phyloP scores from a whole-genome alignment of 2,113 vertebrate species.

The Nycticryphes semicollaris region DNA sequence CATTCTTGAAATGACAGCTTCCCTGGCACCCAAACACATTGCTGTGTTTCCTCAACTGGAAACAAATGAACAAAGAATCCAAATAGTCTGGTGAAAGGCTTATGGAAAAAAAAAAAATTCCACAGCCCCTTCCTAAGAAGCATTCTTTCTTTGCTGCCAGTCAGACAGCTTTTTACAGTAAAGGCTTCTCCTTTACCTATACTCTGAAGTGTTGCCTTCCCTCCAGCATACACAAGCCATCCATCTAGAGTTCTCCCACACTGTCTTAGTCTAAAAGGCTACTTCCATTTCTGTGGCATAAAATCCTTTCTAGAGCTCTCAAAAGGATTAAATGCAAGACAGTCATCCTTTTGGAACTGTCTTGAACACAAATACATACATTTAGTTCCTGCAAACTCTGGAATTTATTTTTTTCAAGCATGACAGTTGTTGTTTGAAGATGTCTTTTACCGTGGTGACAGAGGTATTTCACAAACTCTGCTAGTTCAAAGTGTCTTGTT shows the following conservation, averaged over 20 bases:
- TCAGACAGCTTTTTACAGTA: not conserved
- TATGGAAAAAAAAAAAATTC: conserved; percentile 10
- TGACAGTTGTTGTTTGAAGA: not conserved
- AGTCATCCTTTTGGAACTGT: not conserved
- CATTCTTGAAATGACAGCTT: conserved; percentile 7
- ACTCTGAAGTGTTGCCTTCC: not conserved
- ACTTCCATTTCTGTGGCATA: not conserved
- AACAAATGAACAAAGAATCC: conserved; percentile 37
- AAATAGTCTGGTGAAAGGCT: conserved; percentile 25
- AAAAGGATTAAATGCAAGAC: not conserved
- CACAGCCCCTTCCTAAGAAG: not conserved
- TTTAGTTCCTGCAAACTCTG: not conserved
- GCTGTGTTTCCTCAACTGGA: conserved; percentile 36
- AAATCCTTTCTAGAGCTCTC: not conserved
- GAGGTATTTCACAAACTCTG: not conserved
- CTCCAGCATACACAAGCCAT: not conserved
- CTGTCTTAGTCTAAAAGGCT: not conserved
- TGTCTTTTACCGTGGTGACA: not conserved
- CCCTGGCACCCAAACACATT: conserved; percentile 5
- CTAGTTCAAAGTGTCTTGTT: not conserved
- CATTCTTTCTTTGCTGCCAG: not conserved
- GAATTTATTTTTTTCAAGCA: not conserved
- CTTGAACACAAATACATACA: not conserved
- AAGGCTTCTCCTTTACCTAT: not conserved
- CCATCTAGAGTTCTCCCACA: not conserved